phyloP scores from a whole-genome alignment of 2,797 vertebrate species.

The Microhierax caerulescens region DNA sequence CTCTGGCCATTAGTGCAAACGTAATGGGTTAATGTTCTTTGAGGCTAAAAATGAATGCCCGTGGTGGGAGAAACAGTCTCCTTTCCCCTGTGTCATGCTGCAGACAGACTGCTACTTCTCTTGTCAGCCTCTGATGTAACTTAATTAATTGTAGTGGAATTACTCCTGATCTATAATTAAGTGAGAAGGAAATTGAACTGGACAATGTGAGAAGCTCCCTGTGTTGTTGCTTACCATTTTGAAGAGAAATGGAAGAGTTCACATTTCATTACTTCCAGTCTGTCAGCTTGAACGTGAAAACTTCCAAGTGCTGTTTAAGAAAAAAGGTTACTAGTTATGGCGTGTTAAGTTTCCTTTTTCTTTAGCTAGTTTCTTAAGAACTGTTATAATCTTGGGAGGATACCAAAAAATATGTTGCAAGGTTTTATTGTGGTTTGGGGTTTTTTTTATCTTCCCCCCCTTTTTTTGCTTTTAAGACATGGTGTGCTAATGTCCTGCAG shows the following conservation, averaged over 20 bases:
- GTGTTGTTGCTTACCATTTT: constrained; percentile 20
- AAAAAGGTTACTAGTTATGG: not conserved
- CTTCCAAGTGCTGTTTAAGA: not conserved
- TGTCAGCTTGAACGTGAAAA: not conserved
- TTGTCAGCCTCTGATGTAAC: constrained; percentile 35
- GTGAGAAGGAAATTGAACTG: constrained; percentile 45
- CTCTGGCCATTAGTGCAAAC: not conserved
- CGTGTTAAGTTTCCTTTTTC: not conserved
- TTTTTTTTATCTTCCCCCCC: not conserved
- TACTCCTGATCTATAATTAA: constrained; percentile 53
- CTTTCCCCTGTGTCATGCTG: not conserved
- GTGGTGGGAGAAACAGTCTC: not conserved
- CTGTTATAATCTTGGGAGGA: not conserved
- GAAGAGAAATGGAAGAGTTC: constrained; percentile 12
- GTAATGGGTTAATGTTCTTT: not conserved
- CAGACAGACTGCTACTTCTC: constrained; percentile 18
- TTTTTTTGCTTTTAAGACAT: not conserved
- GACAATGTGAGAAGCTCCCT: constrained; percentile 51
- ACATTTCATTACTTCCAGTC: constrained; percentile 9
- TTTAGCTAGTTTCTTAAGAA: not conserved
- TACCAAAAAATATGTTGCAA: not conserved
- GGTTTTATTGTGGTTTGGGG: not conserved
- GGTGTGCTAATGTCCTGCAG: not conserved
- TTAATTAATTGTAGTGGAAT: constrained; percentile 61
- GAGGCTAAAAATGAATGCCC: not conserved